phyloP scores from a whole-genome alignment of 2,113 vertebrate genomes.

The Phalacrocorax pelagicus region DNA sequence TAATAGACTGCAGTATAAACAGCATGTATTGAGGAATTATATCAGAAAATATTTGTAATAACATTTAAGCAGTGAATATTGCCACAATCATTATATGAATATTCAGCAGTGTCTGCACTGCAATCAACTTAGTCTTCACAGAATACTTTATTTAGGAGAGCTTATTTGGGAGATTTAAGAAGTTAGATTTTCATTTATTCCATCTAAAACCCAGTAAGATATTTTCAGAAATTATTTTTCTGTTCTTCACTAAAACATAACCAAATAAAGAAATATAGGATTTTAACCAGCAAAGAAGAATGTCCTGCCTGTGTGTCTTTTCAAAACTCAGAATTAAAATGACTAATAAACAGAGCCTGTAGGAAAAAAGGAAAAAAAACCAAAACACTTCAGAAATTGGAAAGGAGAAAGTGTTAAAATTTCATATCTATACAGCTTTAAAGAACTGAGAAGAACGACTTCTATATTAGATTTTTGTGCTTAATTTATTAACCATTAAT shows the following conservation, averaged over 20 bases:
- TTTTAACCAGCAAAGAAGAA: background rate
- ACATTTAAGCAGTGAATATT: background rate
- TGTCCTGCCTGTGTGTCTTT: background rate
- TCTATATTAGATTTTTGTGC: background rate
- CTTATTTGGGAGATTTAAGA: background rate
- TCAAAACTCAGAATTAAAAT: background rate
- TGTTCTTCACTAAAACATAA: background rate
- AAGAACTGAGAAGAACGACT: background rate
- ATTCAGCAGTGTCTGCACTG: background rate
- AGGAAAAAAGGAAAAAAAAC: background rate
- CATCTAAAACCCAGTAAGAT: background rate
- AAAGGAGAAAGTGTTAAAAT: background rate
- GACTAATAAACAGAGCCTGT: background rate
- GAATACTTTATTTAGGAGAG: background rate
- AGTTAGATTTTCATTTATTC: background rate
- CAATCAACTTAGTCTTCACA: background rate
- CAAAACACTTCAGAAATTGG: background rate
- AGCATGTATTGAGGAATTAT: background rate
- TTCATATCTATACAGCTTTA: background rate
- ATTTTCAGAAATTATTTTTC: background rate
- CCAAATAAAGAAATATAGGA: background rate
- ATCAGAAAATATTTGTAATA: background rate
- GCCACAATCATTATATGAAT: background rate
- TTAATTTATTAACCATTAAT: background rate
- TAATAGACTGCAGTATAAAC: background rate